phyloP scores from a whole-genome alignment of 1,140 invertebrate species.

The Brachionus rotundiformis region DNA sequence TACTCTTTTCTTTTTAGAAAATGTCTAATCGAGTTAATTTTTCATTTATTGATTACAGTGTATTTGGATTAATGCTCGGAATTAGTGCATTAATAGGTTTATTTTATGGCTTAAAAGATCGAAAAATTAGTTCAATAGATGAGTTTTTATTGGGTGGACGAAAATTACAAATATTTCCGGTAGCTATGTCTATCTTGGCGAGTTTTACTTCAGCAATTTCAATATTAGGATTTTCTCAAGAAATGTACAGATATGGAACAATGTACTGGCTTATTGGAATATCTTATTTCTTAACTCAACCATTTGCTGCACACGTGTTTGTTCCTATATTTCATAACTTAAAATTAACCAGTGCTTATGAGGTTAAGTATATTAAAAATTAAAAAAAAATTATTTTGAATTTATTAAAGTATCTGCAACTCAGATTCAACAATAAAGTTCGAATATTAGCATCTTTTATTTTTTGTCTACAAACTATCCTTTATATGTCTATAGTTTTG shows the following conservation, averaged over 20 bases:
- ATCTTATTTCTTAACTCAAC: slow-evolving; percentile 56
- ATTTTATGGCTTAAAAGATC: slow-evolving; percentile 40
- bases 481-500: slow-evolving; percentile 89
- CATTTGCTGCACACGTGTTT: slow-evolving; percentile 56
- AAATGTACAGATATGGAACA: slow-evolving; percentile 59
- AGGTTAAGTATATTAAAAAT: slow-evolving; percentile 42
- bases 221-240: slow-evolving; percentile 63
- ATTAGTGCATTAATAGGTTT: slow-evolving; percentile 36
- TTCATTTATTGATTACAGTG: slow-evolving; percentile 18
- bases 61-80: slow-evolving; percentile 23
- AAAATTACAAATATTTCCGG: slow-evolving; percentile 55
- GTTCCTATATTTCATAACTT: slow-evolving; percentile 62
- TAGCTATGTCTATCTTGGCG: slow-evolving; percentile 62
- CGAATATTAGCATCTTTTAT: slow-evolving; percentile 15
- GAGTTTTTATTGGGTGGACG: slow-evolving; percentile 48
- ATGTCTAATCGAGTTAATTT: slow-evolving; percentile 21
- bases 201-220: slow-evolving; percentile 63
- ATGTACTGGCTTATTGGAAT: slow-evolving; percentile 54
- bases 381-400: background rate
- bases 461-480: slow-evolving; percentile 60
- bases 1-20: too few relatives aligned
- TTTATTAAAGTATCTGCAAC: slow-evolving; percentile 25
- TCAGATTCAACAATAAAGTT: slow-evolving; percentile 29
- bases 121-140: slow-evolving; percentile 1
- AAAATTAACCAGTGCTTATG: slow-evolving; percentile 59